Conservation (phyloP, 2,888 invertebrate genomes). For the Metallyticus violacea region DNA sequence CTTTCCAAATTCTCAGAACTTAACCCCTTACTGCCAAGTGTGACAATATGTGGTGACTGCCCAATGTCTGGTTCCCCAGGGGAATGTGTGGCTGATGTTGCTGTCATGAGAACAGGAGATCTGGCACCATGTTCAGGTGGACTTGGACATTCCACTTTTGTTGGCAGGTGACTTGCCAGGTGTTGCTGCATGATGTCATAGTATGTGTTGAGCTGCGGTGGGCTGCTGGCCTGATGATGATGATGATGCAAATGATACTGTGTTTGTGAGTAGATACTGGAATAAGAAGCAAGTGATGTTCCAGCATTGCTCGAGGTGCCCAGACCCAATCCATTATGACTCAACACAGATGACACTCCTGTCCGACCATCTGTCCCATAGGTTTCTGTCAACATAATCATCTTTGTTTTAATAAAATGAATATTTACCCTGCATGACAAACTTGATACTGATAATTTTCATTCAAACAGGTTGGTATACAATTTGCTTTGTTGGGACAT, state of each 20-base stretch:
- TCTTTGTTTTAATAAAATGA: neutral
- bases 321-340: neutral
- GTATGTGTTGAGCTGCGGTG: conserved; percentile 36
- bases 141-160: conserved; percentile 45
- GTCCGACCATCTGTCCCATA: neutral
- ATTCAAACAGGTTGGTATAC: too few species aligned
- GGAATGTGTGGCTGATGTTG: conserved; percentile 40
- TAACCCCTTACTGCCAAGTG: conserved; percentile 32
- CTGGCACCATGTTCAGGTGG: conserved; percentile 40
- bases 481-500: too few species aligned
- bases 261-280: neutral
- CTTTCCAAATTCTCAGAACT: conserved; percentile 37
- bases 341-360: neutral
- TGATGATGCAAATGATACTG: neutral
- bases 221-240: neutral
- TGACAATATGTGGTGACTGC: conserved; percentile 43
- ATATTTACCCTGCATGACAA: too few species aligned
- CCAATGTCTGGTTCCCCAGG: conserved; percentile 43
- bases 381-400: neutral
- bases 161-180: conserved; percentile 37
- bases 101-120: conserved; percentile 42
- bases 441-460: too few species aligned
- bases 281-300: neutral
- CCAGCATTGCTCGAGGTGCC: neutral
- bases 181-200: conserved; percentile 42